Base-by-base conservation (phyloP, 2,797 vertebrate species). In the Phylloscopus collybita region DNA sequence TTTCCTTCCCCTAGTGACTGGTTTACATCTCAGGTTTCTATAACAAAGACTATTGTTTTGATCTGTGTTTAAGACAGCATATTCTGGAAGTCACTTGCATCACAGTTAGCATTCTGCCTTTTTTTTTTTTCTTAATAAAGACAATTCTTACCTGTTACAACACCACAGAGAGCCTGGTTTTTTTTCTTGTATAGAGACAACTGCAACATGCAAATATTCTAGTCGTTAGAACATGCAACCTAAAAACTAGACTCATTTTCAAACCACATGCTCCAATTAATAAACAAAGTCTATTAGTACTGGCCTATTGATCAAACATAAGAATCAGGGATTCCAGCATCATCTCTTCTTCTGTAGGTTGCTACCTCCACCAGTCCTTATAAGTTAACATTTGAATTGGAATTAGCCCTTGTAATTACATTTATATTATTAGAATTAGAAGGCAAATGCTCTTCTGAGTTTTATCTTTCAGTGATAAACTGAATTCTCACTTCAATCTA, bases 381-480 rank as follows among this genome's bases (percentile, higher is more conserved):
- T 87, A 92, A 95, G 85, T 88, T 96, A 97, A 91, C 84, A 92
- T 96, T 96, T 93, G 97, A 97, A 97, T 96, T 97, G 96, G 96
- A 97, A 95, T 89, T 90, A 96, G 95, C 64, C 76, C 62, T 97
- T 85, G 82, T 96, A 97, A 97, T 97, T 97, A 97, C 80, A 92
- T 97, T 97, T 95, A 95, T 97, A 97, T 97, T 97, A 97, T 94
- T 85, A 96, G 91, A 93, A 92, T 95, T 97, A 93, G 89, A 96
- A 97, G 93, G 95, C 78, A 96, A 97, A 93, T 6, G 88, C 89
- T 97, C 93, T 95, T 97, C 90, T 86, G 90, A 87, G 90, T 96
- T 98, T 97, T 97, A 97, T 97, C 94, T 97, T 92, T 87, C 34
- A 86, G 65, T 86, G 93, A 96, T 97, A 97, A 97, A 97, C 96